Base-by-base conservation (phyloP, 2,888 invertebrate species). In the Synergus umbraculus region DNA sequence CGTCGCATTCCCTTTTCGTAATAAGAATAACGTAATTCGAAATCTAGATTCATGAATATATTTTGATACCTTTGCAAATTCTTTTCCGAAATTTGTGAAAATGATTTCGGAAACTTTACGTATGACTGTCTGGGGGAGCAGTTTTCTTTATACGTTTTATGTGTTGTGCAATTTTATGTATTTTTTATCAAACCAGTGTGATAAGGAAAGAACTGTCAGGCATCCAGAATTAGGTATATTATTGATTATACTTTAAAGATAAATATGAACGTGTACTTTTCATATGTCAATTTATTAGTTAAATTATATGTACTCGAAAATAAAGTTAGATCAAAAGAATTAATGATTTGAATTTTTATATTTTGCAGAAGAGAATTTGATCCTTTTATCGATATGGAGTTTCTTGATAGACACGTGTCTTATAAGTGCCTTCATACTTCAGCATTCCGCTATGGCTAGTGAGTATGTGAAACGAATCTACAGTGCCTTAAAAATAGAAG, bases 381-480 rank as follows among this genome's bases (percentile, higher is more conserved):
- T 84, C 9, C 64, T 92, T 2, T 89, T 93, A 13, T 88, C 92
- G 67, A 90, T 94, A 0, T 92, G 92, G 91, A 88, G 87, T 54
- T 85, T 93, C 64, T 83, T 93, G 63, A 87, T 92, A 29, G 92
- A 95, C 84, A 93, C 93, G 60, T 88, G 92, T 12, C 92, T 94
- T 37, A 81, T 95, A 58, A 92, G 93, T 81, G 84, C 91, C 9
- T 95, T 95, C 86, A 93, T 94, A 80, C 88, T 94, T 5, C 94
- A 94, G 88, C 95, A 95, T 85, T 94, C 94, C 37, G 86, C 93
- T 49, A 93, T 95, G 92, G 93, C 94, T 78, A 92, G 92, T 69
- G 89, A 90, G 2, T 81, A 89, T 46, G 86, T 93, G 1, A 95
- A 94, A 87, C 87, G 91, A 69, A 82, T 93, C 37, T 89, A 94